Base-by-base conservation (phyloP, 2,797 vertebrate species). In the Geotrypetes seraphini region DNA sequence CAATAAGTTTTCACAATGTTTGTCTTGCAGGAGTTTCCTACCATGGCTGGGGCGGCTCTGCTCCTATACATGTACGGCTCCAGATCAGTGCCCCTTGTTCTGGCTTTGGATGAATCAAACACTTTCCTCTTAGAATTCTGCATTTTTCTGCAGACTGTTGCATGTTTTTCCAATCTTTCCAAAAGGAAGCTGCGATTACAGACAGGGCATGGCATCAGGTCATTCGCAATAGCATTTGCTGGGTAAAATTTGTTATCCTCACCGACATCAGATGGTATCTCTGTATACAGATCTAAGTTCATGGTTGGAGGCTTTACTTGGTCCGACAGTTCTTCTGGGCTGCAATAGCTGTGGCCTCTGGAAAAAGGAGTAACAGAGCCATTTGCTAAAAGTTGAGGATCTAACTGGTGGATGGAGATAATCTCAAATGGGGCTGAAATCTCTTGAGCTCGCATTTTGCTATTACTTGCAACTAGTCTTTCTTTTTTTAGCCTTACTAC, bases 21-120 rank as follows among this genome's bases (percentile, higher is more conserved):
- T n/a, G n/a, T n/a, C n/a, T n/a, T n/a, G n/a, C n/a, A n/a, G n/a
- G n/a, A n/a, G n/a, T n/a, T n/a, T n/a, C n/a, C n/a, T n/a, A n/a
- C 71, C 60, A 69, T 45, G 37, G 36, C 33, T 5, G 9, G 33
- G 33, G 27, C 38, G 33, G 27, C 38, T 25, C 41, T 35, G 25
- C 28, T 39, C 5, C 83, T 83, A 48, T 75, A 81, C 46, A 71
- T 61, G 53, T 64, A 90, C 15, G 73, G 35, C 37, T 89, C 85
- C 13, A 85, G 12, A 4, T 72, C 69, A 0, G 87, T 86, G 47
- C 88, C 89, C 39, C 79, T 90, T 28, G 65, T 73, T 53, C 89
- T 80, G 25, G 81, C 59, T 31, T 42, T 53, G 5, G 56, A 83
- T 5, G 78, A 84, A 57, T 91, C 79, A 42, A 82, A 95, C 21